Evolutionary conservation across 2,888 invertebrate species (phyloP).

Genomic region (Melieria omissa): DNA sequence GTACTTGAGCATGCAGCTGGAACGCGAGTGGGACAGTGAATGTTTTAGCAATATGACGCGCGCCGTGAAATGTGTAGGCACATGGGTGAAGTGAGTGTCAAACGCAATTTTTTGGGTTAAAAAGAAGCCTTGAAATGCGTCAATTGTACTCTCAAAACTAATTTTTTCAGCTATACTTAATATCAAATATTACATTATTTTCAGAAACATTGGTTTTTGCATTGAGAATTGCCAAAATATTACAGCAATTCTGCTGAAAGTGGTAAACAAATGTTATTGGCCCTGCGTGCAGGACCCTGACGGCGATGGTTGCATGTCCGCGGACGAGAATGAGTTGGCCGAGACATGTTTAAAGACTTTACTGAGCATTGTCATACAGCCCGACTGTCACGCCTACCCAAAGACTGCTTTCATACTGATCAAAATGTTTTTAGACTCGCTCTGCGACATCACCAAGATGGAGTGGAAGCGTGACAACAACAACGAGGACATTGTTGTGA

Average conservation of each 20-base stretch:
- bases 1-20: constrained; percentile 60
- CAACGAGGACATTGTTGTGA: constrained; percentile 74
- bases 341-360: constrained; percentile 75
- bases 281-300: constrained; percentile 65
- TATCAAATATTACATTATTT: constrained; percentile 12
- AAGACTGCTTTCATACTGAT: constrained; percentile 71
- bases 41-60: constrained; percentile 69
- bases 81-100: constrained; percentile 72
- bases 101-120: too few species aligned
- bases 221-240: constrained; percentile 64
- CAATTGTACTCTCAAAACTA: too few species aligned
- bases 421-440: constrained; percentile 71
- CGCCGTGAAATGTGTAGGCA: constrained; percentile 70
- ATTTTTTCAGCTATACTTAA: background rate
- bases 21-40: constrained; percentile 63
- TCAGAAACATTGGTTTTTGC: constrained; percentile 61
- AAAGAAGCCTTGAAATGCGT: too few species aligned
- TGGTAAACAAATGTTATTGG: constrained; percentile 67
- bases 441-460: constrained; percentile 69
- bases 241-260: constrained; percentile 64
- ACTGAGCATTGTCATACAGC: constrained; percentile 69
- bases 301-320: constrained; percentile 68
- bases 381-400: constrained; percentile 73
- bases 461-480: constrained; percentile 68
- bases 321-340: constrained; percentile 71